Percentiles rank a stretch among this genome's conserved stretches.
Conservation (phyloP, 2,113 vertebrate species). For the Polypterus bichir region DNA sequence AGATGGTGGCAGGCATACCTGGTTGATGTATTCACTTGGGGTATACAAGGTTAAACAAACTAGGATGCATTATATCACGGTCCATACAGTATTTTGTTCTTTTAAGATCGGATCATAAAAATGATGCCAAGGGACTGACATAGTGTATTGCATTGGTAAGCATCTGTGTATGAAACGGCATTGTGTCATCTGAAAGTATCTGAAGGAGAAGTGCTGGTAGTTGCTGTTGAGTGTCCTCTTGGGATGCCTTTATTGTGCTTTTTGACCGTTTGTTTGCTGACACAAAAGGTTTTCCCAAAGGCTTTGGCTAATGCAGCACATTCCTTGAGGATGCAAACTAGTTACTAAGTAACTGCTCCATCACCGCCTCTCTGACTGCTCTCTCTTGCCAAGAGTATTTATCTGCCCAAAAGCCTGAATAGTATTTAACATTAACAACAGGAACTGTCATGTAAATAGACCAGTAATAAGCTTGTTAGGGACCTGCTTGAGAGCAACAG, state of each 20-base stretch:
- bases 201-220: conserved; percentile 2
- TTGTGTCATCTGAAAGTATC: background rate
- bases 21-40: too few relatives aligned
- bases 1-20: too few relatives aligned
- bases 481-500: background rate
- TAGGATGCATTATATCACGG: too few relatives aligned
- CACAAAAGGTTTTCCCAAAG: background rate
- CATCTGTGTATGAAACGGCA: too few relatives aligned
- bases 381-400: background rate
- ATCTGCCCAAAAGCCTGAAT: background rate
- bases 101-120: too few relatives aligned
- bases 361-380: background rate
- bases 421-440: background rate
- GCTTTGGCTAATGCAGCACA: conserved; percentile 4
- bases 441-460: background rate
- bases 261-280: conserved; percentile 2
- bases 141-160: too few relatives aligned
- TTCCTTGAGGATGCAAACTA: background rate
- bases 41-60: too few relatives aligned
- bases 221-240: background rate
- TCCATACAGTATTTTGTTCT: too few relatives aligned
- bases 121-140: too few relatives aligned
- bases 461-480: background rate
- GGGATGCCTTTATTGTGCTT: background rate
- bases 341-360: conserved; percentile 5